Percentiles rank a stretch among this genome's conserved stretches.
Evolutionary conservation across 2,888 invertebrate genomes (phyloP).

Genomic region (Erynnis tages): DNA sequence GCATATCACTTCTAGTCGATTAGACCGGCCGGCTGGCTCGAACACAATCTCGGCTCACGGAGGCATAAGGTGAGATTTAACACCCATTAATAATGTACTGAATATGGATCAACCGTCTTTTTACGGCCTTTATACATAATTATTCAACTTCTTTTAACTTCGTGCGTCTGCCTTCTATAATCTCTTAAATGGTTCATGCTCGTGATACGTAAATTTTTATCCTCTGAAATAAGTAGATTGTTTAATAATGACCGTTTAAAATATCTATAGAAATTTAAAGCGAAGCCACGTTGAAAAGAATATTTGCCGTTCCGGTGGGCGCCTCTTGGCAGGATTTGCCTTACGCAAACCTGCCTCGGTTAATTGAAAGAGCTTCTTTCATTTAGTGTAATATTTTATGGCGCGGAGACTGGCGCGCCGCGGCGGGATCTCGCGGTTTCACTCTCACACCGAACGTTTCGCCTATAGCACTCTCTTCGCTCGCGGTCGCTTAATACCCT

Average conservation of each 20-base stretch:
- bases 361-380: constrained; percentile 79
- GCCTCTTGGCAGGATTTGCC: constrained; percentile 65
- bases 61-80: constrained; percentile 44
- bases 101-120: constrained; percentile 57
- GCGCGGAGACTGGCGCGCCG: constrained; percentile 58
- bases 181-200: constrained; percentile 8
- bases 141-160: constrained; percentile 24
- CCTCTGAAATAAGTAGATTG: constrained; percentile 15
- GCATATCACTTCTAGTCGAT: constrained; percentile 71
- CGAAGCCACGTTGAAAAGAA: constrained; percentile 43
- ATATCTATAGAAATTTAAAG: constrained; percentile 30
- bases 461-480: constrained; percentile 54
- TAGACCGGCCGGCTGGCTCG: constrained; percentile 51
- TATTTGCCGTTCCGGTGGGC: constrained; percentile 54
- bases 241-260: constrained; percentile 23
- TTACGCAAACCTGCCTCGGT: constrained; percentile 72
- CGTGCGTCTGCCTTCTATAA: not conserved
- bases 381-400: constrained; percentile 75
- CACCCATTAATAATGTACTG: constrained; percentile 62
- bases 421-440: constrained; percentile 54
- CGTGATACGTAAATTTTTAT: not conserved
- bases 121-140: constrained; percentile 29
- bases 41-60: constrained; percentile 53
- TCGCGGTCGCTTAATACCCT: constrained; percentile 47
- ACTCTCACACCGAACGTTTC: constrained; percentile 52